Evolutionary conservation across 2,797 vertebrate genomes (phyloP), one percentile per base, ranked within the genome.

Genomic region (Babyrousa celebensis): DNA sequence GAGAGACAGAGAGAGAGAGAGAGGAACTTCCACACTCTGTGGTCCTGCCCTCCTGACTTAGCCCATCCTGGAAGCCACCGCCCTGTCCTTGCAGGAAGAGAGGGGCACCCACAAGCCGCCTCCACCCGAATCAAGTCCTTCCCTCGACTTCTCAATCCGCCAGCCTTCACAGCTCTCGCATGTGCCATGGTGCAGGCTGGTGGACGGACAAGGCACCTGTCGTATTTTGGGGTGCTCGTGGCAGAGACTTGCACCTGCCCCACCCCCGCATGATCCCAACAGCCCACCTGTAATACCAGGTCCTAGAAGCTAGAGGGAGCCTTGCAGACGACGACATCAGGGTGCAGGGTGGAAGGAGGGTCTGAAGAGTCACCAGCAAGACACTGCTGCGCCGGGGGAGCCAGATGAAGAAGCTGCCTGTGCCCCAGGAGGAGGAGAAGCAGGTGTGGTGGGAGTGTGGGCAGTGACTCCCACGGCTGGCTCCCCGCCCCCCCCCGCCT

Each of bases 21-120:
- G 43, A 29, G 27, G 18, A 23, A 23, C 68, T n/a, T 62, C 40
- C 25, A 17, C 15, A 32, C 25, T 6, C 20, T 10, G 0, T 12
- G n/a, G 25, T 23, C 25, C 27, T 17, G 36, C 89, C 65, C 79
- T 96, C 56, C 20, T 48, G 20, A 17, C 12, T 15, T 63, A 5
- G 6, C 63, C 48, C 7, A 18, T 54, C 71, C 60, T 0, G 2
- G 58, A 15, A 62, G 82, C 60, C 11, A 0, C 27, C 1, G 1
- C 21, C 18, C 1, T 54, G 12, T 82, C 48, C 40, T 79, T 36
- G 6, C 18, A 15, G 15, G 54, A 29, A 43, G 52, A 68, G 18
- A 9, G 0, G 52, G 43, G 17, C 4, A 5, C 21, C n/a, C 25
- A 62, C 4, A 0, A 25, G 23, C 16, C 0, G 0, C 3, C 36